Evolutionary conservation across 1,140 invertebrate genomes (phyloP).

Genomic region (Orchestia grillus): DNA sequence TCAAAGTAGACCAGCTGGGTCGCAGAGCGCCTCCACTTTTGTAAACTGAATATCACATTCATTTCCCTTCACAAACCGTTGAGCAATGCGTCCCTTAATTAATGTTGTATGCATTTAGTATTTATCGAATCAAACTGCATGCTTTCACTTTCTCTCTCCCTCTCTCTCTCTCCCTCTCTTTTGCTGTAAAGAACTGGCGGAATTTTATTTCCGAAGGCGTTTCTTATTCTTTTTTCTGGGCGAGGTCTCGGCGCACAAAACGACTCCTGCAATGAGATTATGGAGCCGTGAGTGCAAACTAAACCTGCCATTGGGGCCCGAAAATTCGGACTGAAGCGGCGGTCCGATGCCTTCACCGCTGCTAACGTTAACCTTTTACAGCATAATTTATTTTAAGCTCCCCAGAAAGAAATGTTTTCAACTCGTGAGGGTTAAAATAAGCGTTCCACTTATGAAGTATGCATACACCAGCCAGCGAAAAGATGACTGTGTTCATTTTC

Average conservation of each 20-base stretch:
- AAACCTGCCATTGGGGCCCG: background rate
- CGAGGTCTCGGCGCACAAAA: background rate
- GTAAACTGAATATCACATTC: background rate
- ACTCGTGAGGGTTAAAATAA: too few relatives aligned
- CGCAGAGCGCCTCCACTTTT: background rate
- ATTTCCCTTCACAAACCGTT: background rate
- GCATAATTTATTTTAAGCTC: too few relatives aligned
- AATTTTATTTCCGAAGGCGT: background rate
- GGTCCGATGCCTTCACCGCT: background rate
- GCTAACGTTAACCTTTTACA: background rate
- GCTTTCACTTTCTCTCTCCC: too few relatives aligned
- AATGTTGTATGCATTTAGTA: background rate
- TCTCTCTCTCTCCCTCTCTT: too few relatives aligned
- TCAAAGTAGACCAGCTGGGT: background rate
- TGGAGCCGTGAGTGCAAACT: background rate
- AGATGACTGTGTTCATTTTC: too few relatives aligned
- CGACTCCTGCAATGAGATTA: constrained; percentile 23
- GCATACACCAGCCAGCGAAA: too few relatives aligned
- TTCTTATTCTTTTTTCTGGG: background rate
- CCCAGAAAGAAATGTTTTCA: too few relatives aligned
- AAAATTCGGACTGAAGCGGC: background rate
- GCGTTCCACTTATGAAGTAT: too few relatives aligned
- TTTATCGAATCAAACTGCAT: background rate
- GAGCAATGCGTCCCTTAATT: too few relatives aligned
- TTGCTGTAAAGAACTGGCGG: background rate